Evolutionary conservation across 2,113 vertebrate genomes (phyloP).

Genomic region (Solea solea): DNA sequence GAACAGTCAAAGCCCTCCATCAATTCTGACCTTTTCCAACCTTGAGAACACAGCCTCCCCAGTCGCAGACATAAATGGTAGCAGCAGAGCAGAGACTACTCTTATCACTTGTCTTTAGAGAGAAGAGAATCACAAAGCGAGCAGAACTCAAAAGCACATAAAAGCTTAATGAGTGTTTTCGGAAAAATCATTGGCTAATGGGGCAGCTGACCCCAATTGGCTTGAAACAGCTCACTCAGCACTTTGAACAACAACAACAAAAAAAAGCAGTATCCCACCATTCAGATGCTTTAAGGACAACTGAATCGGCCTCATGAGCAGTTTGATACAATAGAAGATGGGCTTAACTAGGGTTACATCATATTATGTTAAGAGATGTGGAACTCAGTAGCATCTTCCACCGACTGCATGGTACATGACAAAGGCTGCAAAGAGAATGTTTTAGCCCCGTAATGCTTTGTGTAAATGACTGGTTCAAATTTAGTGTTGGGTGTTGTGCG

Average conservation of each 20-base stretch:
- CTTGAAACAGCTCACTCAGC: conserved; percentile 58
- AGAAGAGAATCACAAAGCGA: conserved; percentile 50
- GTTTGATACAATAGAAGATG: conserved; percentile 53
- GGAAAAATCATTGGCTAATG: conserved; percentile 67
- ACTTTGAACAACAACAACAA: conserved; percentile 24
- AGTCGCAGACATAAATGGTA: conserved; percentile 48
- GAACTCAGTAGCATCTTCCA: conserved; percentile 18
- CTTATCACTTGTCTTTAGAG: conserved; percentile 42
- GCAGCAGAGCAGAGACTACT: conserved; percentile 25
- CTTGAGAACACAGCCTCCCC: conserved; percentile 48
- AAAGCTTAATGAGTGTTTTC: conserved; percentile 73
- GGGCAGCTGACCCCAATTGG: conserved; percentile 65
- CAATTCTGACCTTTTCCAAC: conserved; percentile 69
- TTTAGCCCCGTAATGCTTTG: not conserved
- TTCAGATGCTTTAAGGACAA: conserved; percentile 51
- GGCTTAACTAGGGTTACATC: conserved; percentile 45
- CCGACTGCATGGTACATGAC: conserved; percentile 2
- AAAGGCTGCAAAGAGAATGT: conserved; percentile 4
- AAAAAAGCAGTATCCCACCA: conserved; percentile 59
- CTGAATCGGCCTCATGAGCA: conserved; percentile 54
- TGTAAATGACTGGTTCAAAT: not conserved
- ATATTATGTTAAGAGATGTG: conserved; percentile 41
- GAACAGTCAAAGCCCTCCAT: conserved; percentile 63
- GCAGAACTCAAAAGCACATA: conserved; percentile 46
- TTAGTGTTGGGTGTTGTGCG: conserved; percentile 25